These are phyloP conservation scores for Dunckerocampus dactyliophorus DNA, from an alignment of 2,113 vertebrate species.

Conservation along the genomic window DNA sequence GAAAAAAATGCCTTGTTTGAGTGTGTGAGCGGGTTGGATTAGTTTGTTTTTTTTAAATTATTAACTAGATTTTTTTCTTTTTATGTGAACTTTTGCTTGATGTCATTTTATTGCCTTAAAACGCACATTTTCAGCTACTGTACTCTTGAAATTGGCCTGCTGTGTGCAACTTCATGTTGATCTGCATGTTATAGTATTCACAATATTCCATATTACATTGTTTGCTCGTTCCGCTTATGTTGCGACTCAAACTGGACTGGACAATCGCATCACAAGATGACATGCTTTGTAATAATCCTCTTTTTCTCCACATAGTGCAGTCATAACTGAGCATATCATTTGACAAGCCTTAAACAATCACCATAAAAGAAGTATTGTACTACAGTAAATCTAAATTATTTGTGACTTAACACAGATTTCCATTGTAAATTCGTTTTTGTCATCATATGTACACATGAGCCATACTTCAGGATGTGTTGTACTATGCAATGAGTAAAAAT, in stretches of 20 bases:
- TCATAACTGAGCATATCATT: background rate
- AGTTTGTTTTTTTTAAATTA: conserved; percentile 1
- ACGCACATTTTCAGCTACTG: background rate
- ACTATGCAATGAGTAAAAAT: no score
- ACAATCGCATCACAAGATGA: conserved; percentile 35
- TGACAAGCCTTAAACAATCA: background rate
- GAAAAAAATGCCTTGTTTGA: background rate
- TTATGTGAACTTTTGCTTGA: conserved; percentile 6
- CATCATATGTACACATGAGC: no score
- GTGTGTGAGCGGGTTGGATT: background rate
- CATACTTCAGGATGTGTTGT: no score
- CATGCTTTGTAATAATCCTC: background rate
- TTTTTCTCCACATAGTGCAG: background rate
- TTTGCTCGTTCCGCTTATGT: background rate
- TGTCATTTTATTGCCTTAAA: background rate
- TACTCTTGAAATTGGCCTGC: background rate
- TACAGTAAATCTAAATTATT: background rate
- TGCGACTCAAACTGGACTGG: conserved; percentile 11
- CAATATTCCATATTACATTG: no score
- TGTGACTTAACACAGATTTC: background rate
- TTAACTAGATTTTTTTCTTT: background rate
- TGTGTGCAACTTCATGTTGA: background rate
- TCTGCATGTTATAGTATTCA: background rate
- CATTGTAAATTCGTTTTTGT: no score
- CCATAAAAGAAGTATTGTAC: background rate